phyloP scores from a whole-genome alignment of 1,140 invertebrate species.

The Cecropterus lyciades region DNA sequence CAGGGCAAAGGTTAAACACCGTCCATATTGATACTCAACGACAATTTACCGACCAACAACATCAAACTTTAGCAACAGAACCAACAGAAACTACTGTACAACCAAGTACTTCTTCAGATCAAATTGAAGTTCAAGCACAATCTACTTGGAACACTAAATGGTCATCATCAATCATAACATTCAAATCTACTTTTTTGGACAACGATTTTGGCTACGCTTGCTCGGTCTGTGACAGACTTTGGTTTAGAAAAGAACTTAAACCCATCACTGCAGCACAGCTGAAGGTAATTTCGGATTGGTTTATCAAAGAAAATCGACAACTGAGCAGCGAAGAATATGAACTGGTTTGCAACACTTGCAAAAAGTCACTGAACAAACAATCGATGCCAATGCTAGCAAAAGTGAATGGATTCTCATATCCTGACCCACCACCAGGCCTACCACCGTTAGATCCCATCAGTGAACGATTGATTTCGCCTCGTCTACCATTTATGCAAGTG shows the following conservation, averaged over 20 bases:
- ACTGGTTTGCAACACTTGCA: constrained; percentile 56
- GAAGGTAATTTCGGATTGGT: constrained; percentile 55
- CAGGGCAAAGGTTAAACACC: constrained; percentile 29
- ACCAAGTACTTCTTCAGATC: constrained; percentile 43
- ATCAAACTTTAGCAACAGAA: constrained; percentile 43
- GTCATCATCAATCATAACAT: constrained; percentile 46
- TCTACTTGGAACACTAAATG: constrained; percentile 50
- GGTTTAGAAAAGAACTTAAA: constrained; percentile 57
- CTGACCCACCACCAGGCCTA: constrained; percentile 46
- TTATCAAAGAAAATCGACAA: constrained; percentile 51
- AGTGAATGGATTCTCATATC: constrained; percentile 64
- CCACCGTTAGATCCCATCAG: constrained; percentile 60
- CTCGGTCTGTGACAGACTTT: constrained; percentile 54
- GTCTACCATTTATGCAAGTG: constrained; percentile 69
- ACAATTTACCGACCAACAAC: constrained; percentile 37
- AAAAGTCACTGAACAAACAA: constrained; percentile 50
- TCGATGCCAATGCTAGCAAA: constrained; percentile 51
- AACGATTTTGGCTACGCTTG: constrained; percentile 56
- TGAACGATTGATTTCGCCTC: constrained; percentile 65
- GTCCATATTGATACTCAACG: constrained; percentile 42
- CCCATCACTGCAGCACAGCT: constrained; percentile 52
- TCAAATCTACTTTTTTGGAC: constrained; percentile 48
- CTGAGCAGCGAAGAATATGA: constrained; percentile 48
- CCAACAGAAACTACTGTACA: constrained; percentile 37
- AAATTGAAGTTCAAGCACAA: constrained; percentile 36